A percentile compares a stretch with the other conserved stretches of the same genome.
Conservation (phyloP, 37 sponge, comb jelly and placozoan genomes). For the Oopsacas minuta region DNA sequence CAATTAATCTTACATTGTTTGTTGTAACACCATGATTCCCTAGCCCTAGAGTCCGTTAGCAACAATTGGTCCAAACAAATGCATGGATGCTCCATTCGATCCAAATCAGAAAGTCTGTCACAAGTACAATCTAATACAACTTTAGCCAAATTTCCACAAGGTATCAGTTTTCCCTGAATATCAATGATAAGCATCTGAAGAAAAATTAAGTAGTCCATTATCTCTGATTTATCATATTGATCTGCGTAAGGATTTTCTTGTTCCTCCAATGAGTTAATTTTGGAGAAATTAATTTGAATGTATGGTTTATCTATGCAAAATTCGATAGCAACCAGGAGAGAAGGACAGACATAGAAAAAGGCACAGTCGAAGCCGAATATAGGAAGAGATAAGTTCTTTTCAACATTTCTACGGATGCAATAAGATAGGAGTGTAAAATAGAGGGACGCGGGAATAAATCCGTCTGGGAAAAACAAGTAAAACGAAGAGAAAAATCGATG, state of each 20-base stretch:
- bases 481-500: neutral
- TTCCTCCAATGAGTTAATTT: neutral
- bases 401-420: neutral
- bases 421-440: neutral
- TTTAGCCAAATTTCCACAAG: neutral
- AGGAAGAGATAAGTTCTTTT: neutral
- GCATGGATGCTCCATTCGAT: neutral
- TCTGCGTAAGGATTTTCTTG: neutral
- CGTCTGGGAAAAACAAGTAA: neutral
- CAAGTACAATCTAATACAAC: neutral
- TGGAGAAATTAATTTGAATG: neutral
- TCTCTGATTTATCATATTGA: neutral
- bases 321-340: neutral
- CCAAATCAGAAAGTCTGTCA: neutral
- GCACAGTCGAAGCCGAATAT: neutral
- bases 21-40: neutral
- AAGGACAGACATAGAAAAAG: neutral
- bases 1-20: neutral
- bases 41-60: neutral
- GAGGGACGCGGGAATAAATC: constrained; percentile 8
- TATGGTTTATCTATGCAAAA: neutral
- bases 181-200: constrained; percentile 7
- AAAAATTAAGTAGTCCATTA: neutral
- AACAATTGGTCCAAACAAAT: neutral
- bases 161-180: neutral